Evolutionary conservation across 2,888 invertebrate species (phyloP).

Genomic region (Prionchulus punctatus): DNA sequence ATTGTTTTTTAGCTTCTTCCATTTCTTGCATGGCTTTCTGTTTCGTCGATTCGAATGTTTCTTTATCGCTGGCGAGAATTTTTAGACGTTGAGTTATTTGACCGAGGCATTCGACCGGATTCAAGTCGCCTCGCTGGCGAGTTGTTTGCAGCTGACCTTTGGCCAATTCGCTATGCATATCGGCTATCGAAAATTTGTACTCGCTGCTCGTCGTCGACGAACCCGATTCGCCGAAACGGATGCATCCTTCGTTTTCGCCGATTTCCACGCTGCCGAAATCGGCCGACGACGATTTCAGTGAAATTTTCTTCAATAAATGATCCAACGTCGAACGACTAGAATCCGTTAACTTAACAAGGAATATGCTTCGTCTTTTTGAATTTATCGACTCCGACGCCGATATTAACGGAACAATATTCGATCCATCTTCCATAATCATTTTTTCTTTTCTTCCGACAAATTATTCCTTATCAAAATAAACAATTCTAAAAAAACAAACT

Average conservation of each 20-base stretch:
- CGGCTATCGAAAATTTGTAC: background rate
- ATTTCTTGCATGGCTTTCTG: background rate
- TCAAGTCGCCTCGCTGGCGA: background rate
- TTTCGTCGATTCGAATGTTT: conserved; percentile 1
- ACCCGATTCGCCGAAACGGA: background rate
- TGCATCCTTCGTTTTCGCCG: background rate
- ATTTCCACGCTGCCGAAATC: background rate
- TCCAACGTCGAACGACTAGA: background rate
- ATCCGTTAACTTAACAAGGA: conserved; percentile 2
- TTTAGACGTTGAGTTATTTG: background rate
- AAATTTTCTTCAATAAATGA: background rate
- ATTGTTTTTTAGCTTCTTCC: background rate
- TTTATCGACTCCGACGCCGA: too few species aligned
- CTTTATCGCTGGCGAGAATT: background rate
- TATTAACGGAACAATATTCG: too few species aligned
- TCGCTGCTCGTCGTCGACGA: background rate
- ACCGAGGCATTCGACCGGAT: background rate
- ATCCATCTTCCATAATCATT: too few species aligned
- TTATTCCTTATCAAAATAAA: too few species aligned
- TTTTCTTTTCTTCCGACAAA: too few species aligned
- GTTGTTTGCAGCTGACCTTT: background rate
- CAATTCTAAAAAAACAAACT: too few species aligned
- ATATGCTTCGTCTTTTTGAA: background rate
- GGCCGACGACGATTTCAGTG: background rate
- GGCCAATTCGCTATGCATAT: background rate